Evolutionary conservation across 2,113 vertebrate genomes (phyloP), one percentile per base, ranked within the genome.

Genomic region (Lepisosteus osseus): DNA sequence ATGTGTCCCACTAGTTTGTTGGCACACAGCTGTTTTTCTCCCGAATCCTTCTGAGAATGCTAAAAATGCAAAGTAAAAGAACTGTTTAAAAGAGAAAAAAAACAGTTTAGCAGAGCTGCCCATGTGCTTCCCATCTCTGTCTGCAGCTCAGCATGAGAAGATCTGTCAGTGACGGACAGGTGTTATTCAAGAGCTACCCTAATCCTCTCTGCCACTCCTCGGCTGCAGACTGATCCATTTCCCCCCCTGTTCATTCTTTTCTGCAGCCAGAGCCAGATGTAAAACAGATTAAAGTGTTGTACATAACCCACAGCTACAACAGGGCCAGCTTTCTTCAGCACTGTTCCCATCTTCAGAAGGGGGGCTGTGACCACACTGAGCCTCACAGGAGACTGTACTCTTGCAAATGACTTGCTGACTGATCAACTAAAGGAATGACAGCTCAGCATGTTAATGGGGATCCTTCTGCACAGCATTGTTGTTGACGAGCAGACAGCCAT

Each of bases 141-240:
- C 78, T 83, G 78, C 72, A 86, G 76, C 70, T 84, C 78, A 71
- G 61, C 79, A 71, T 4, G 0, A 81, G 70, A 75, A 76, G 84
- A 90, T 85, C 83, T 80, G 67, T 88, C 87, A 82, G 78, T 90
- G 83, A 83, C 77, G 79, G 85, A 81, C 85, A 89, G 87, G 87
- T 91, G 86, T 83, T 86, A 83, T 80, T 90, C 85, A 85, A 70
- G 72, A 74, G 69, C 63, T 74, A 68, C 13, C 76, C 71, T 77
- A 77, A 82, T 79, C 83, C 82, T 57, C 13, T n/a, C 73, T 73
- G 86, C 77, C 75, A 47, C 68, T 54, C 47, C 65, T 74, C 64
- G 72, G 12, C 73, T 76, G 67, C 66, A 82, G 78, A 61, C 76
- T 76, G 71, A 82, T 80, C 87, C 71, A 54, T 80, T 75, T 77